A percentile compares a stretch with the other conserved stretches of the same genome.
phyloP scores from a whole-genome alignment of 2,113 vertebrate species.

The Excalfactoria chinensis region DNA sequence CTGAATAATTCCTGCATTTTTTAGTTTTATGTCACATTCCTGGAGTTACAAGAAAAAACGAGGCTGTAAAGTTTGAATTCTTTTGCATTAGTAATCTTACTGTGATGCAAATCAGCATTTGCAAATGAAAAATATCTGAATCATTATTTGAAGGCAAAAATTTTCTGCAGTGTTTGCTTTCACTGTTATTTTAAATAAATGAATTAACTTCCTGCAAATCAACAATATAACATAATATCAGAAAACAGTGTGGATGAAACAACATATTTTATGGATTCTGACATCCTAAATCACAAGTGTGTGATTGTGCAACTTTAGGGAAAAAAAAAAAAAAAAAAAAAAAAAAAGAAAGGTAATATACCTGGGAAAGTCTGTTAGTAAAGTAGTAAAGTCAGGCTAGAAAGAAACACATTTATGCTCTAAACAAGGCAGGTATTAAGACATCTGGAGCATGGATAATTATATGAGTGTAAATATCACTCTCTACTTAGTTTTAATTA shows the following conservation, averaged over 20 bases:
- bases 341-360: neutral
- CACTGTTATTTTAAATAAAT: accelerated
- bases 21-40: neutral
- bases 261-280: neutral
- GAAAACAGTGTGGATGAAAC: neutral
- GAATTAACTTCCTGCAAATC: neutral
- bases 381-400: neutral
- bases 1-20: neutral
- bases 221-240: neutral
- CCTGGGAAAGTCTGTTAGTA: neutral
- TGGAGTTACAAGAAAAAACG: neutral
- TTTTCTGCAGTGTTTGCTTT: neutral
- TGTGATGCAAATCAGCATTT: neutral
- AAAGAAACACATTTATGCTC: neutral
- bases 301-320: neutral
- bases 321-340: neutral
- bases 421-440: neutral
- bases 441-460: neutral
- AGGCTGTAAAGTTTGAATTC: neutral
- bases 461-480: neutral
- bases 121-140: neutral
- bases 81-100: neutral
- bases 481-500: neutral
- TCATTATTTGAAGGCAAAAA: neutral
- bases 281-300: neutral